A percentile compares a stretch with the other conserved stretches of the same genome.
Conservation (phyloP, 2,888 invertebrate genomes). For the Mimumesa dahlbomi region DNA sequence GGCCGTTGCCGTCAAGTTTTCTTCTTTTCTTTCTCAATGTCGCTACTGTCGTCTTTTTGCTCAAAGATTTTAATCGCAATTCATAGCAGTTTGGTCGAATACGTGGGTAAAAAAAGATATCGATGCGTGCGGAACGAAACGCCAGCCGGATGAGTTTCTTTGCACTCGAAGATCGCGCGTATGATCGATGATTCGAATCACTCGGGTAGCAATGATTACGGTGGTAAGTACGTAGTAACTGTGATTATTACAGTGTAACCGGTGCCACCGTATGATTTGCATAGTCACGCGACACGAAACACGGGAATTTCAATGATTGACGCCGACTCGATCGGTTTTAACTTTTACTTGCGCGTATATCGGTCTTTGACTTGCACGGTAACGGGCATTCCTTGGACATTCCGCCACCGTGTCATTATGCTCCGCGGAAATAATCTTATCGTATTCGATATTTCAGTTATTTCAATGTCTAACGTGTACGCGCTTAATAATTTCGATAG, state of each 20-base stretch:
- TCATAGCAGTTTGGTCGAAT: conserved; percentile 10
- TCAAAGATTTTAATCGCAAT: neutral
- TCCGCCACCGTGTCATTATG: neutral
- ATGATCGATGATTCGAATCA: conserved; percentile 44
- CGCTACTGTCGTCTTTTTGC: conserved; percentile 3
- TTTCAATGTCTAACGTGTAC: no score
- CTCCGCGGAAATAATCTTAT: neutral
- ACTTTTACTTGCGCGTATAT: conserved; percentile 23
- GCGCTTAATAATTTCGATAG: neutral
- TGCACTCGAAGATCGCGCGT: neutral
- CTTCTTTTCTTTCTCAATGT: neutral
- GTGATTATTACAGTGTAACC: conserved; percentile 58
- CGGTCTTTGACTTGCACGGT: neutral
- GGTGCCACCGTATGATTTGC: conserved; percentile 47
- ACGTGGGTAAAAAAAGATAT: no score
- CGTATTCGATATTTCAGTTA: no score
- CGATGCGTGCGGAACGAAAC: no score
- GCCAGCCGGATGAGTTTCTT: neutral
- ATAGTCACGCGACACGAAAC: conserved; percentile 55
- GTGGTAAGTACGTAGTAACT: conserved; percentile 47
- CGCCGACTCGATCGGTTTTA: conserved; percentile 22
- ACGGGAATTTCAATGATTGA: conserved; percentile 49
- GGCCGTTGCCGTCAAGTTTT: neutral
- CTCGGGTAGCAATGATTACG: conserved; percentile 34
- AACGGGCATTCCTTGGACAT: neutral